These are phyloP conservation scores for Hypomecis punctinalis DNA, from an alignment of 2,888 invertebrate species.

Conservation along the genomic window DNA sequence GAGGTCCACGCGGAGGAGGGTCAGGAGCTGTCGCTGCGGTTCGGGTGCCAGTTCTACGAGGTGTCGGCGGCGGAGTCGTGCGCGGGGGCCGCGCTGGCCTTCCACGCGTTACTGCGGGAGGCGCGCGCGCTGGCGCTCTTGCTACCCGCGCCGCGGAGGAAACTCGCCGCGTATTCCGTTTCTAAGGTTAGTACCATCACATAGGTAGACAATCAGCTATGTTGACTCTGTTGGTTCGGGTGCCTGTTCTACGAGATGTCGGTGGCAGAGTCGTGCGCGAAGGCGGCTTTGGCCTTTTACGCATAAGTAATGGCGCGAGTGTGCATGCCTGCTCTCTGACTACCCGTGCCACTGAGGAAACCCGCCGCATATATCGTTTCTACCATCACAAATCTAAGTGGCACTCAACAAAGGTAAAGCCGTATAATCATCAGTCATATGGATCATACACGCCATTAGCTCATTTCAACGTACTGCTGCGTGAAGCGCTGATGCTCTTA, in stretches of 20 bases:
- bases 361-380: conserved; percentile 91
- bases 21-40: conserved; percentile 90
- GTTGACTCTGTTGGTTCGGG: conserved; percentile 78
- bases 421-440: conserved; percentile 45
- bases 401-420: too few relatives aligned
- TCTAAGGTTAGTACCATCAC: conserved; percentile 84
- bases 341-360: conserved; percentile 89
- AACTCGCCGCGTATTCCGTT: conserved; percentile 91
- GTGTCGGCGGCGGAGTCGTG: conserved; percentile 94
- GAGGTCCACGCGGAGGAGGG: conserved; percentile 93
- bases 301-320: conserved; percentile 87
- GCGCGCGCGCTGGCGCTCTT: conserved; percentile 90
- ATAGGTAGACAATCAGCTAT: too few relatives aligned
- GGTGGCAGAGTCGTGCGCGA: conserved; percentile 93
- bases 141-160: conserved; percentile 88
- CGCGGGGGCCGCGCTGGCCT: conserved; percentile 92
- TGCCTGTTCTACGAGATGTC: conserved; percentile 95
- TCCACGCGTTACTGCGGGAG: conserved; percentile 90
- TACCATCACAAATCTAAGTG: not conserved
- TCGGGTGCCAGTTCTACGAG: conserved; percentile 93
- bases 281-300: conserved; percentile 92
- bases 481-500: conserved; percentile 90
- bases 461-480: conserved; percentile 83
- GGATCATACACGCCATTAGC: too few relatives aligned
- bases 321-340: conserved; percentile 90